Evolutionary conservation across 2,797 vertebrate species (phyloP).

Genomic region (Fringilla coelebs): DNA sequence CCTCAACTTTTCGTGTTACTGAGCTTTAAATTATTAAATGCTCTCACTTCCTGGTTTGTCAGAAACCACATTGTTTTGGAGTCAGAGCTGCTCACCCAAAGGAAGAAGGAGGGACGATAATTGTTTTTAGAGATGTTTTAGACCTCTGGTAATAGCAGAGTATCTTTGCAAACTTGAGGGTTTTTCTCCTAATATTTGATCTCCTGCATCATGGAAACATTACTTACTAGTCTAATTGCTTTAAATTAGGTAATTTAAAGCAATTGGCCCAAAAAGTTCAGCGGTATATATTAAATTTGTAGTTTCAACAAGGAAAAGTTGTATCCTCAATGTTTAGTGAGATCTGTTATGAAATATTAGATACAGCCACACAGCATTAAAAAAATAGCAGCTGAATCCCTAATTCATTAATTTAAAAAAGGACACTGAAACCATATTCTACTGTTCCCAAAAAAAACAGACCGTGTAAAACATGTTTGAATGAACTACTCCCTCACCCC

Average conservation of each 20-base stretch:
- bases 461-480: neutral
- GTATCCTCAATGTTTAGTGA: neutral
- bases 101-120: neutral
- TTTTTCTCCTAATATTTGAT: neutral
- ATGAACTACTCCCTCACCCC: neutral
- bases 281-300: rapidly evolving
- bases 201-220: neutral
- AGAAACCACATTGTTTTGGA: constrained; percentile 4
- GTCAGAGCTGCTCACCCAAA: constrained; percentile 5
- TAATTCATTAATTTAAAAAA: neutral
- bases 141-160: neutral
- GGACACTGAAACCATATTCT: neutral
- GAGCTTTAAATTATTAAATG: neutral
- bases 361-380: neutral
- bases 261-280: neutral
- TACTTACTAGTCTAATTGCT: neutral
- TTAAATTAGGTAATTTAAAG: neutral
- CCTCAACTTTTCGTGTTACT: neutral
- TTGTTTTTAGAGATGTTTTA: neutral
- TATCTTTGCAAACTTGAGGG: neutral
- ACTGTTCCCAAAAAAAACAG: neutral
- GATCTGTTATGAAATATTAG: neutral
- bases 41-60: constrained; percentile 53
- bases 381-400: neutral
- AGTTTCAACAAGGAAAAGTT: neutral